Percentiles rank a stretch among this genome's conserved stretches.
Conservation (phyloP, 2,888 invertebrate genomes). For the Heliconius hortense region DNA sequence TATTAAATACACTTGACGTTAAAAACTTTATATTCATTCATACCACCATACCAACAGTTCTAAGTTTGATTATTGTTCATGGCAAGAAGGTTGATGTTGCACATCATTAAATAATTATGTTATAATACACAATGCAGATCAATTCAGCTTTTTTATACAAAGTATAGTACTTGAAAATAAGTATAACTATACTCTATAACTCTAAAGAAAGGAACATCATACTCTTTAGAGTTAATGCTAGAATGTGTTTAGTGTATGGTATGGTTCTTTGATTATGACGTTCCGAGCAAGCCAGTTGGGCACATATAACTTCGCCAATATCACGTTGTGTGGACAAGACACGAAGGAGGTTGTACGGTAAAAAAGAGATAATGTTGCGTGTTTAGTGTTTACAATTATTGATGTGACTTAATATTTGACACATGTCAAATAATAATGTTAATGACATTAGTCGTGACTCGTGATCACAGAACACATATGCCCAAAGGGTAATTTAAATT, state of each 20-base stretch:
- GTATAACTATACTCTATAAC: too few relatives aligned
- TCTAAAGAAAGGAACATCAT: too few relatives aligned
- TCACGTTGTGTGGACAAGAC: neutral
- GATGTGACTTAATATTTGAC: too few relatives aligned
- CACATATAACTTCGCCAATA: neutral
- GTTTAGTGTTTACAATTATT: too few relatives aligned
- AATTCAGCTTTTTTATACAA: neutral
- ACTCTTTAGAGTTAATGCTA: too few relatives aligned
- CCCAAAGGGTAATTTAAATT: too few relatives aligned
- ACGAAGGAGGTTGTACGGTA: neutral
- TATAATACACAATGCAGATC: neutral
- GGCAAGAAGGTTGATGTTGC: neutral
- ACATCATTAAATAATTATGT: slow-evolving; percentile 1
- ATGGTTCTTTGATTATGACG: neutral
- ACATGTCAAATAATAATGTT: too few relatives aligned
- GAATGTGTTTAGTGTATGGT: neutral
- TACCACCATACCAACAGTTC: neutral
- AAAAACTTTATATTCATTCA: neutral
- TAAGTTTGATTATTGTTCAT: neutral
- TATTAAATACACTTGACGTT: neutral
- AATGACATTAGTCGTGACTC: too few relatives aligned
- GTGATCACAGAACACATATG: too few relatives aligned
- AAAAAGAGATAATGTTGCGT: neutral
- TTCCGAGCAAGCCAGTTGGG: neutral
- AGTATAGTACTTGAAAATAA: neutral